Percentiles rank a stretch among this genome's conserved stretches.
These are phyloP conservation scores for Cranoglanis bouderius DNA, from an alignment of 2,113 vertebrate species.

Conservation along the genomic window DNA sequence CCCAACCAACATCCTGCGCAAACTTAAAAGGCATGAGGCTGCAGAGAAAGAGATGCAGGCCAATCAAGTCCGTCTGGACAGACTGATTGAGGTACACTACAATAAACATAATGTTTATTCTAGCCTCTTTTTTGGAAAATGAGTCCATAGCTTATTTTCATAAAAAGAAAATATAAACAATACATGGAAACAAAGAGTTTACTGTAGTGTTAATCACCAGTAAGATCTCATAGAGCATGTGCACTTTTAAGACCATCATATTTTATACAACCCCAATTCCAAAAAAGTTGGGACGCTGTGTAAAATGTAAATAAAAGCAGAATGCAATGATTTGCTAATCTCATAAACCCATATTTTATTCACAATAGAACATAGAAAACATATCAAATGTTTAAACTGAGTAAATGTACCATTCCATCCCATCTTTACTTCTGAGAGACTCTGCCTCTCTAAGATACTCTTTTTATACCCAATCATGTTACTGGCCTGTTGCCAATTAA, in stretches of 20 bases:
- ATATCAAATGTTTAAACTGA: too few species aligned
- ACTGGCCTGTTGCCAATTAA: too few species aligned
- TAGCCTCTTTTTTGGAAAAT: not conserved
- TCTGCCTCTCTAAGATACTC: too few species aligned
- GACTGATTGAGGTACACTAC: slow-evolving; percentile 73
- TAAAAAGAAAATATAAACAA: not conserved
- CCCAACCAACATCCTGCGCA: slow-evolving; percentile 76
- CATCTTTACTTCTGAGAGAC: too few species aligned
- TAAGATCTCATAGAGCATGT: not conserved
- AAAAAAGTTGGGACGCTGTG: too few species aligned
- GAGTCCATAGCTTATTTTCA: not conserved
- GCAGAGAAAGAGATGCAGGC: slow-evolving; percentile 82
- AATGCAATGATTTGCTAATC: too few species aligned
- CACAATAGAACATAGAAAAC: too few species aligned
- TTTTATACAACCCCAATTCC: too few species aligned
- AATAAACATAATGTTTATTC: not conserved
- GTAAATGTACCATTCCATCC: too few species aligned
- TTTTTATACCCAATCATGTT: too few species aligned
- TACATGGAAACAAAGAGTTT: not conserved
- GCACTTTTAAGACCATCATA: not conserved
- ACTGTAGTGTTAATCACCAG: not conserved
- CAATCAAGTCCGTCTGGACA: slow-evolving; percentile 73
- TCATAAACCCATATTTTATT: too few species aligned
- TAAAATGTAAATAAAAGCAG: too few species aligned
- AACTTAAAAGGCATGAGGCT: slow-evolving; percentile 80